Evolutionary conservation across 1,140 invertebrate species (phyloP).

Genomic region (Steinernema feltiae): DNA sequence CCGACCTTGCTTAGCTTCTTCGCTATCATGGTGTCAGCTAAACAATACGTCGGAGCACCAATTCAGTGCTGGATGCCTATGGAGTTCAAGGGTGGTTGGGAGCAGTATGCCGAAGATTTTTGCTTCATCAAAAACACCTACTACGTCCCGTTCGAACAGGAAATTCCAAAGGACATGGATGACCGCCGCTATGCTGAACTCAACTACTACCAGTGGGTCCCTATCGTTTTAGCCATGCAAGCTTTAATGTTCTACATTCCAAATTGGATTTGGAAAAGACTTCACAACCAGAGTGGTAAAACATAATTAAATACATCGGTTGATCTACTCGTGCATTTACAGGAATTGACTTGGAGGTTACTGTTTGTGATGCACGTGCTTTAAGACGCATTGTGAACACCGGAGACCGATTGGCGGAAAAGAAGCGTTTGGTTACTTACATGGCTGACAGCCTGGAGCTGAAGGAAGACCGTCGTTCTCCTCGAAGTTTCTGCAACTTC

Average conservation of each 20-base stretch:
- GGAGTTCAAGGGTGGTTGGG: conserved; percentile 55
- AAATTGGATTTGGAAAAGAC: conserved; percentile 61
- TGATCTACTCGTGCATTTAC: background rate
- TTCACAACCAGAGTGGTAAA: conserved; percentile 61
- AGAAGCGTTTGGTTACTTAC: conserved; percentile 41
- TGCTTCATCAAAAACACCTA: conserved; percentile 58
- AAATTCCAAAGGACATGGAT: conserved; percentile 46
- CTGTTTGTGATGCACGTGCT: conserved; percentile 45
- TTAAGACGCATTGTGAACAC: conserved; percentile 35
- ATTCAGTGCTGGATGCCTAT: conserved; percentile 57
- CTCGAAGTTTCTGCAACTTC: conserved; percentile 42
- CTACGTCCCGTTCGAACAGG: conserved; percentile 49
- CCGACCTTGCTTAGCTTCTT: conserved; percentile 53
- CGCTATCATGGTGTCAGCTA: conserved; percentile 56
- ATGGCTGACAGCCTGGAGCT: conserved; percentile 49
- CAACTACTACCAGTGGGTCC: conserved; percentile 56
- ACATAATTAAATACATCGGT: background rate
- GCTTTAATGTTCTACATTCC: conserved; percentile 63
- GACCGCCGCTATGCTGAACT: conserved; percentile 52
- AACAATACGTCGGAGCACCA: conserved; percentile 51
- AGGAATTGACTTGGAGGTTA: conserved; percentile 49
- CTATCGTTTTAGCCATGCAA: conserved; percentile 61
- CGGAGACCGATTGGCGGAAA: conserved; percentile 41
- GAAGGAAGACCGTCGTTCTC: conserved; percentile 32
- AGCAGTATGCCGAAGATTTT: conserved; percentile 55